phyloP scores from a whole-genome alignment of 2,888 invertebrate genomes.

The Yponomeuta sedellus region DNA sequence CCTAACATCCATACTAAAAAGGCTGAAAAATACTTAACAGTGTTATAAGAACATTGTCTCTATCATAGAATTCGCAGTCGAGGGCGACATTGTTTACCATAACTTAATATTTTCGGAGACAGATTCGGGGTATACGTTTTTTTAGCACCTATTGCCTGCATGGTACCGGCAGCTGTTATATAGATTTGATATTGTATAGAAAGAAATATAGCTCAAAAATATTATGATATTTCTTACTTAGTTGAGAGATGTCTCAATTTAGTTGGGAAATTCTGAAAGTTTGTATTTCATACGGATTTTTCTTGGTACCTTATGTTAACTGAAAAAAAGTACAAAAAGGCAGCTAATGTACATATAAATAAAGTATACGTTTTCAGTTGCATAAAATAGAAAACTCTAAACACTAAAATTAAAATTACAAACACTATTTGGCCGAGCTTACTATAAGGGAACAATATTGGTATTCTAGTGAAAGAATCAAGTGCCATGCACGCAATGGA shows the following conservation, averaged over 20 bases:
- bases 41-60: neutral
- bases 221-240: neutral
- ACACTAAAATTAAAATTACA: slow-evolving; percentile 7
- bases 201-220: neutral
- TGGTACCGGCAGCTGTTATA: slow-evolving; percentile 15
- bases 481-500: slow-evolving; percentile 45
- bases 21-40: slow-evolving; percentile 11
- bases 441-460: slow-evolving; percentile 71
- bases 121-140: neutral
- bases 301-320: slow-evolving; percentile 1
- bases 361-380: slow-evolving; percentile 2
- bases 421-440: slow-evolving; percentile 64
- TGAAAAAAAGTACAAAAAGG: slow-evolving; percentile 48
- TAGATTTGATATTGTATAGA: neutral
- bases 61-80: neutral
- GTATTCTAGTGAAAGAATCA: slow-evolving; percentile 37
- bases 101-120: slow-evolving; percentile 5
- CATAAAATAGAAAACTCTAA: neutral
- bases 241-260: neutral
- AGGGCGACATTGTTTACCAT: neutral
- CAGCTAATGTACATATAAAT: slow-evolving; percentile 54
- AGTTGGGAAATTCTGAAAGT: neutral
- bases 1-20: slow-evolving; percentile 8
- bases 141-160: slow-evolving; percentile 8
- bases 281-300: neutral